Evolutionary conservation across 2,797 vertebrate species (phyloP), one percentile per base, ranked within the genome.

Genomic region (Pogonophryne albipinna): DNA sequence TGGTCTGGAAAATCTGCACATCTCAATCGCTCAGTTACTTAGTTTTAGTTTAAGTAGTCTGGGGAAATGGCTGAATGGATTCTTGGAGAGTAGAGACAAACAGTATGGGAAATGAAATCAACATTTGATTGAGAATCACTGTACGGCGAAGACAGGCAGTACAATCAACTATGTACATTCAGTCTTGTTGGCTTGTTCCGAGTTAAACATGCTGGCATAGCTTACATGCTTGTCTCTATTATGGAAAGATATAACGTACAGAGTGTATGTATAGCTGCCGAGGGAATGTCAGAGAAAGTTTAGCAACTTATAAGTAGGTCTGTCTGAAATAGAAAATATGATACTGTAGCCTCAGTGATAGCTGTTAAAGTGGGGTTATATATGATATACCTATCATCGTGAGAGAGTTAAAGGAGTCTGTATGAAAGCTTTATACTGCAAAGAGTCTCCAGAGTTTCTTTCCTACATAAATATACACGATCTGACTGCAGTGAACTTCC

Each of bases 361-460:
- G 51, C 63, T 63, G 65, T 57, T 46, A 65, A 81, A 73, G 17
- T 47, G 27, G 44, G 74, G 80, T 66, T 78, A 56, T 56, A 56
- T 80, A 51, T 76, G 66, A 83, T 82, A 34, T 75, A 75, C 80
- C 56, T 64, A 73, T 85, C 79, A 77, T 38, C 1, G 34, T 38
- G 34, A 38, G 34, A 38, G 66, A 74, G 85, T 85, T 78, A 83
- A 83, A 88, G 76, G 61, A 61, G 51, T 6, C 12, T 71, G 31
- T 66, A 59, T 86, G 60, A 88, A 87, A 80, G 51, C 68, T 85
- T 89, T 83, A 84, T 83, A 27, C n/a, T 59, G 71, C 57, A 67
- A 47, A 67, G 50, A 49, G 62, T 83, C 74, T 82, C 83, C 61
- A 71, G 75, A 65, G 62, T 47, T 66, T 9, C 67, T 86, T 80